These are phyloP conservation scores for Pogonomyrmex californicus DNA, from an alignment of 1,140 invertebrate species.

Conservation along the genomic window DNA sequence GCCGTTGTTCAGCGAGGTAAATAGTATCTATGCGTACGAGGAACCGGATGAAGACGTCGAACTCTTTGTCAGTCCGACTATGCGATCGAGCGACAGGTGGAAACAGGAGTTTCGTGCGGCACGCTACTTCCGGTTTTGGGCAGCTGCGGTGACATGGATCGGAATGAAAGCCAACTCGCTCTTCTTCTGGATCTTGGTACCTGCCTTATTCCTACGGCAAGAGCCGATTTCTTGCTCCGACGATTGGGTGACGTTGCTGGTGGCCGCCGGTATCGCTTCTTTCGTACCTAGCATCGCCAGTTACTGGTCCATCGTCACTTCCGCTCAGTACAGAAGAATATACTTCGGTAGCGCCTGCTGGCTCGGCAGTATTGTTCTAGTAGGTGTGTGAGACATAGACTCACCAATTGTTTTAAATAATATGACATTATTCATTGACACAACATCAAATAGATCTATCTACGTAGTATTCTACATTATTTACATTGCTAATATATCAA, in stretches of 20 bases:
- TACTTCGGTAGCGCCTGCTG: conserved; percentile 67
- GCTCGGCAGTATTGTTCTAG: conserved; percentile 39
- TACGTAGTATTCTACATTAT: neutral
- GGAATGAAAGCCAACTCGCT: conserved; percentile 73
- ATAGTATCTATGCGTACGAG: conserved; percentile 69
- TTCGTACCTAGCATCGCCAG: conserved; percentile 52
- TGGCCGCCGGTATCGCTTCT: conserved; percentile 50
- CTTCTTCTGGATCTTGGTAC: conserved; percentile 80
- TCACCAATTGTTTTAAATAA: neutral
- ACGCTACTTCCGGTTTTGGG: conserved; percentile 74
- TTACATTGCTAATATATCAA: neutral
- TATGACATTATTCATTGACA: neutral
- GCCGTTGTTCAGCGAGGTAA: conserved; percentile 45
- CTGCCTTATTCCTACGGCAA: conserved; percentile 66
- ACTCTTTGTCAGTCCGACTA: conserved; percentile 70
- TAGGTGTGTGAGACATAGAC: conserved; percentile 31
- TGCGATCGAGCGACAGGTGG: conserved; percentile 61
- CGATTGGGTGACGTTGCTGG: neutral
- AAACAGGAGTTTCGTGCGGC: conserved; percentile 72
- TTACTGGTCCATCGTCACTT: conserved; percentile 29
- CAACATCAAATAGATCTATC: neutral
- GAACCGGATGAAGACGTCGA: conserved; percentile 75
- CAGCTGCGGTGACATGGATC: conserved; percentile 67
- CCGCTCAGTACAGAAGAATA: conserved; percentile 58
- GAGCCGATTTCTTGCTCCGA: neutral